Base-by-base conservation (phyloP, 2,888 invertebrate species). In the Callyntrura guangdongensis region DNA sequence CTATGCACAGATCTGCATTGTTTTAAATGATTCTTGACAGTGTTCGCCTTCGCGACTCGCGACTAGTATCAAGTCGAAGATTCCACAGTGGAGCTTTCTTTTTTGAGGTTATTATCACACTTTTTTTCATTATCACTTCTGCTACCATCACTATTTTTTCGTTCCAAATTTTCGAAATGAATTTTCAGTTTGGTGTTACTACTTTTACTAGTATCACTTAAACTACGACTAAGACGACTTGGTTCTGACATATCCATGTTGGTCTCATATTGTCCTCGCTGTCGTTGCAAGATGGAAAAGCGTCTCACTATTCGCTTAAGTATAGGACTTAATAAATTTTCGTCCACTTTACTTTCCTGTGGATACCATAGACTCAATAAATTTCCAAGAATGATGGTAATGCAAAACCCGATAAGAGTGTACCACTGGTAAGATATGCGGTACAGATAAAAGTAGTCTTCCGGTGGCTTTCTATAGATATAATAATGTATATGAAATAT, bases 401-500 rank as follows among this genome's bases (percentile, higher is more conserved):
- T 81, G 0, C 93, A 77, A 84, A 95, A 95, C 27, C 95, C 95
- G 25, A 95, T 94, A 1, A 95, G 94, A 14, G 95, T 95, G 89
- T 95, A 95, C 95, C 95, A 96, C 94, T 95, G 95, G 93, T 96
- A 96, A 12, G 96, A 96, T n/a, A 96, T 91, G 47, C 94, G 94
- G 92, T 95, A 95, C 12, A 95, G 91, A 81, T 94, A 94, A 77
- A 94, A 94, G 81, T 94, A 94, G 0, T 93, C 93, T 17, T 92
- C 91, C 11, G 82, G 81, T 20, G 87, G 91, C 72, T 90, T 90
- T 22, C 91, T 92, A 67, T 3, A 89, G 85, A 36, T 14, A 67
- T 45, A 27, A 64, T 9, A 36, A 36, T 36, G 36, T 6, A 36
- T 53, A 53, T 6, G 1, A 53, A 53, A 14, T 14, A 47, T 11